These are phyloP conservation scores for Seriola aureovittata DNA, from an alignment of 2,113 vertebrate species.

Conservation along the genomic window DNA sequence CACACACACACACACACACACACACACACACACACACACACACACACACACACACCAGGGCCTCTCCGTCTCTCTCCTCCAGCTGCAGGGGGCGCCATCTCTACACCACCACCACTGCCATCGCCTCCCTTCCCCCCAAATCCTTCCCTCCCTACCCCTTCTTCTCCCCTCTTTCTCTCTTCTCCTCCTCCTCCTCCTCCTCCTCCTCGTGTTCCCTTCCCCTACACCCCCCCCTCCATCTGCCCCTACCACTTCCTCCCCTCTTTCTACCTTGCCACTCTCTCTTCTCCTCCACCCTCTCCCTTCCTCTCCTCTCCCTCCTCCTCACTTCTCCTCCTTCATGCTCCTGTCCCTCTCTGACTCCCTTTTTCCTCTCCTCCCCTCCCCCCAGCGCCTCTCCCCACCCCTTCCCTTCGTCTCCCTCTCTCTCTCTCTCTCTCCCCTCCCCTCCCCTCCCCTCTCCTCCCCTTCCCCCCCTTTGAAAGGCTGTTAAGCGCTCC, in stretches of 20 bases:
- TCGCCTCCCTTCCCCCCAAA: conserved; percentile 15
- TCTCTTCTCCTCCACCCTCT: not conserved
- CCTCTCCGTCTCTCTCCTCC: conserved; percentile 32
- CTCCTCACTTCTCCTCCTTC: conserved; percentile 3
- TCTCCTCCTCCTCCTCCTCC: not conserved
- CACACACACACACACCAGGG: not conserved
- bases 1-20: not conserved
- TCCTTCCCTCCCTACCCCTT: not conserved
- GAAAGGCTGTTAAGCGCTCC: conserved; percentile 68
- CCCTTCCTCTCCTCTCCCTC: not conserved
- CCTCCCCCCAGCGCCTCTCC: not conserved
- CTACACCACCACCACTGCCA: not conserved
- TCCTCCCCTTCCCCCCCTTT: conserved; percentile 33
- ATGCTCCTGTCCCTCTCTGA: conserved; percentile 18
- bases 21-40: not conserved
- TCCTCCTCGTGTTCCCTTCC: not conserved
- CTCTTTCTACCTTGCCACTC: not conserved
- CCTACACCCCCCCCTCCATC: not conserved
- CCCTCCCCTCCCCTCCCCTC: not conserved
- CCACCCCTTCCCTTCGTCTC: conserved; percentile 12
- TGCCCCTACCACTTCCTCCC: conserved; percentile 1
- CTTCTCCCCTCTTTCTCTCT: not conserved
- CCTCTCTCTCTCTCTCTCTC: not conserved
- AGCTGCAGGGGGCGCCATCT: conserved; percentile 66
- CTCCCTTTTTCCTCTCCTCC: conserved; percentile 16